These are phyloP conservation scores for Tetragonisca angustula DNA, from an alignment of 2,888 invertebrate species.

Conservation along the genomic window DNA sequence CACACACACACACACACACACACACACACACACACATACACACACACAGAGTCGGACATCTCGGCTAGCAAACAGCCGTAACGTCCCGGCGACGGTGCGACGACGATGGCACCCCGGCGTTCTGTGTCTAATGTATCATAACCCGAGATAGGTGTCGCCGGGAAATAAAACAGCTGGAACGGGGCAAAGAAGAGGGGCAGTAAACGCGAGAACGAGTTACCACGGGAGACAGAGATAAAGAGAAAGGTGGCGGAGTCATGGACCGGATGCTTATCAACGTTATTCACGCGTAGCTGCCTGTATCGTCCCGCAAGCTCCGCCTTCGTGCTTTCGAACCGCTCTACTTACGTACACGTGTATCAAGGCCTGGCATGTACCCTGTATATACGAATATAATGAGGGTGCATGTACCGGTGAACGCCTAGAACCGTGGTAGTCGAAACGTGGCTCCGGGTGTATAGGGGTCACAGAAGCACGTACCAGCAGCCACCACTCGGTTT, in stretches of 20 bases:
- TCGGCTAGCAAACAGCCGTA: neutral
- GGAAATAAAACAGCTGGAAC: constrained; percentile 5
- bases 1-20: neutral
- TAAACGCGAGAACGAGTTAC: neutral
- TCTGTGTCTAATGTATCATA: constrained; percentile 6
- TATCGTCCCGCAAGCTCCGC: constrained; percentile 50
- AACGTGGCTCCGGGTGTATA: constrained; percentile 60
- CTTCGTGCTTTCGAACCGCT: constrained; percentile 41
- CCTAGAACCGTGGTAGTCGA: constrained; percentile 66
- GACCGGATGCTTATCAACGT: constrained; percentile 73
- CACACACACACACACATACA: too few relatives aligned
- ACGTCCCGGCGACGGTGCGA: too few relatives aligned
- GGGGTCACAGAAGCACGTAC: constrained; percentile 68
- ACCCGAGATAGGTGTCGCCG: constrained; percentile 2
- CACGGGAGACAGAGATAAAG: constrained; percentile 27
- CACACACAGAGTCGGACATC: constrained; percentile 1
- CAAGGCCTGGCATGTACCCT: neutral
- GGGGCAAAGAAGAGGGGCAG: constrained; percentile 1
- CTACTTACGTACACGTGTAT: constrained; percentile 32
- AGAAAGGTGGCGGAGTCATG: constrained; percentile 25
- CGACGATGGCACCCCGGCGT: too few relatives aligned
- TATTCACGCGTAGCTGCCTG: constrained; percentile 68
- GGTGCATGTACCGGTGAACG: constrained; percentile 60
- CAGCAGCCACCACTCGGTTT: constrained; percentile 60
- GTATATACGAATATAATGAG: constrained; percentile 72